These are phyloP conservation scores for Gnathonemus longibarbis DNA, from an alignment of 2,113 vertebrate species.

Conservation along the genomic window DNA sequence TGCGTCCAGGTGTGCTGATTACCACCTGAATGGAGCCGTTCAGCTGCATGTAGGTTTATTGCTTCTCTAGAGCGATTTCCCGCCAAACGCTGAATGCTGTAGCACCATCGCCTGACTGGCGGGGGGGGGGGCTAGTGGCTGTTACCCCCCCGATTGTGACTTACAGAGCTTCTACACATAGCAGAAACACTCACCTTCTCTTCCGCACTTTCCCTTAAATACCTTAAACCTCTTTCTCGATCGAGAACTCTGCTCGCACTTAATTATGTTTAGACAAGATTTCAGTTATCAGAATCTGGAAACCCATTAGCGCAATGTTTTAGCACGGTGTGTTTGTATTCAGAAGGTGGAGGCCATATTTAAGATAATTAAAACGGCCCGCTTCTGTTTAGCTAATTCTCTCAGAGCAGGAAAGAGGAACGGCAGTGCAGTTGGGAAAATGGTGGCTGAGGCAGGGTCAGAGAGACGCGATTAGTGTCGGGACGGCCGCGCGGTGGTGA, in stretches of 20 bases:
- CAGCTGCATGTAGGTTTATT: neutral
- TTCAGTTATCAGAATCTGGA: conserved; percentile 5
- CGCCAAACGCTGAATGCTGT: neutral
- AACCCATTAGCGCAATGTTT: neutral
- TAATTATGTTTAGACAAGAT: neutral
- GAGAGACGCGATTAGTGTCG: neutral
- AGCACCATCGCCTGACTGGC: neutral
- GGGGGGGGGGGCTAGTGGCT: neutral
- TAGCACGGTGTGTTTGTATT: neutral
- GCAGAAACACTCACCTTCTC: neutral
- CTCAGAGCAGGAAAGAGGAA: neutral
- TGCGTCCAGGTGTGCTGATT: too few species aligned
- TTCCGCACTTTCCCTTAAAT: neutral
- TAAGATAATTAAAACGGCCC: neutral
- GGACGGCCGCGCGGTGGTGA: neutral
- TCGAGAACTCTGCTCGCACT: neutral
- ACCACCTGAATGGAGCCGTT: neutral
- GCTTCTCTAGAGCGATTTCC: neutral
- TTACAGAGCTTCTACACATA: neutral
- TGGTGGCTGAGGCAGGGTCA: neutral
- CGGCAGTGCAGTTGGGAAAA: neutral
- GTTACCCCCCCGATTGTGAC: neutral
- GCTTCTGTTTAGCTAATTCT: neutral
- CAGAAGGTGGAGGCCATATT: neutral
- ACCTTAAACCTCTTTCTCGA: neutral